phyloP scores from a whole-genome alignment of 2,888 invertebrate genomes.

The Notodonta ziczac region DNA sequence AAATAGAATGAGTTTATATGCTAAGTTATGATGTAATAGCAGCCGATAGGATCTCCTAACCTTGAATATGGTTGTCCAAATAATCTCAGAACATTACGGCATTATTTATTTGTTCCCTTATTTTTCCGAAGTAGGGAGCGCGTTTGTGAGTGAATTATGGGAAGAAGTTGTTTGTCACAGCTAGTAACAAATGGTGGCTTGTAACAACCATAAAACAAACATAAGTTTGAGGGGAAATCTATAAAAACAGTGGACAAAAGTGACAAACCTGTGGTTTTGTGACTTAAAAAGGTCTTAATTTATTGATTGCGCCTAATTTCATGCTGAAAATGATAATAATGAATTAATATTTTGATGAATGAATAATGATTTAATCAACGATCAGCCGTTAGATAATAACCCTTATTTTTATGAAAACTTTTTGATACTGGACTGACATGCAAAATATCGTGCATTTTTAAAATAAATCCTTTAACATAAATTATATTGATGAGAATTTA shows the following conservation, averaged over 20 bases:
- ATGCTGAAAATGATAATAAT: no score
- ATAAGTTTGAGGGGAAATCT: slow-evolving; percentile 14
- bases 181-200: slow-evolving; percentile 36
- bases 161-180: slow-evolving; percentile 42
- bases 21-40: neutral
- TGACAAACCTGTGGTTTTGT: neutral
- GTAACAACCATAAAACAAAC: slow-evolving; percentile 34
- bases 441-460: no score
- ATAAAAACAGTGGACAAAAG: slow-evolving; percentile 6
- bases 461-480: no score
- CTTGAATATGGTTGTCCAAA: neutral
- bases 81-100: slow-evolving; percentile 8
- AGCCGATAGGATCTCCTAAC: neutral
- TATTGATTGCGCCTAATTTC: no score
- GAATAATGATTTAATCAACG: no score
- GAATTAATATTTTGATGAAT: no score
- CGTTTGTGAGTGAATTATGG: slow-evolving; percentile 46
- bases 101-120: slow-evolving; percentile 29
- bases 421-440: no score
- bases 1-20: neutral
- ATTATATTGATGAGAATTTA: neutral
- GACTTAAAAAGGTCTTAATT: no score
- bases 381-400: no score
- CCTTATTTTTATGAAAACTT: no score
- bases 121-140: slow-evolving; percentile 38